These are phyloP conservation scores for Mercenaria mercenaria DNA, from an alignment of 1,140 invertebrate genomes.

Conservation along the genomic window DNA sequence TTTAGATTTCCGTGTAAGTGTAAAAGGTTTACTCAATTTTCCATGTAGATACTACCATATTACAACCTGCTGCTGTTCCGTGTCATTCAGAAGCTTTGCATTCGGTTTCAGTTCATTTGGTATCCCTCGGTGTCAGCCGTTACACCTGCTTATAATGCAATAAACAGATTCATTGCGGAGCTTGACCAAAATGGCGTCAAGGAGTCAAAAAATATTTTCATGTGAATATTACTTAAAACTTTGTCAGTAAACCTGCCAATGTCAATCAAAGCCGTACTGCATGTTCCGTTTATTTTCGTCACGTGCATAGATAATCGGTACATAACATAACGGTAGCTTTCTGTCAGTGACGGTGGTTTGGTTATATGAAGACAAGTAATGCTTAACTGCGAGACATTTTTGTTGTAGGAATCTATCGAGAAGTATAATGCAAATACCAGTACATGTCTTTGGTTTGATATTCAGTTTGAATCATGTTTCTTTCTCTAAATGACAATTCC, in stretches of 20 bases:
- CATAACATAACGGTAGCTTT: not conserved
- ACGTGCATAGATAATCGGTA: not conserved
- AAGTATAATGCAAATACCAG: too few relatives aligned
- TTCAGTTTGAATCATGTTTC: too few relatives aligned
- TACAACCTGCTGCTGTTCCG: conserved; percentile 47
- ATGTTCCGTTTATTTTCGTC: not conserved
- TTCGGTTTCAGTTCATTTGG: conserved; percentile 62
- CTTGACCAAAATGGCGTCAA: conserved; percentile 62
- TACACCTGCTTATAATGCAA: conserved; percentile 60
- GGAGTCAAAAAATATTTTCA: conserved; percentile 28
- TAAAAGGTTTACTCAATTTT: conserved; percentile 28
- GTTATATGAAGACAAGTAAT: too few relatives aligned
- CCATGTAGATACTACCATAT: conserved; percentile 18
- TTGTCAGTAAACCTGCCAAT: conserved; percentile 43
- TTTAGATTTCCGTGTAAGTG: conserved; percentile 38
- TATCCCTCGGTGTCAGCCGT: conserved; percentile 55
- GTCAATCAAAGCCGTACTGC: conserved; percentile 24
- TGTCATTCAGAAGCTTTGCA: conserved; percentile 57
- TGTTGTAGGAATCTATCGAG: too few relatives aligned
- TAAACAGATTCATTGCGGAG: conserved; percentile 15
- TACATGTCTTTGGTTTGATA: too few relatives aligned
- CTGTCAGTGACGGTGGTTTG: not conserved
- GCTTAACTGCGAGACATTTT: too few relatives aligned
- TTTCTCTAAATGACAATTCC: too few relatives aligned
- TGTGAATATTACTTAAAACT: conserved; percentile 56